Evolutionary conservation across 2,113 vertebrate genomes (phyloP).

Genomic region (Genyomyrus donnyi): DNA sequence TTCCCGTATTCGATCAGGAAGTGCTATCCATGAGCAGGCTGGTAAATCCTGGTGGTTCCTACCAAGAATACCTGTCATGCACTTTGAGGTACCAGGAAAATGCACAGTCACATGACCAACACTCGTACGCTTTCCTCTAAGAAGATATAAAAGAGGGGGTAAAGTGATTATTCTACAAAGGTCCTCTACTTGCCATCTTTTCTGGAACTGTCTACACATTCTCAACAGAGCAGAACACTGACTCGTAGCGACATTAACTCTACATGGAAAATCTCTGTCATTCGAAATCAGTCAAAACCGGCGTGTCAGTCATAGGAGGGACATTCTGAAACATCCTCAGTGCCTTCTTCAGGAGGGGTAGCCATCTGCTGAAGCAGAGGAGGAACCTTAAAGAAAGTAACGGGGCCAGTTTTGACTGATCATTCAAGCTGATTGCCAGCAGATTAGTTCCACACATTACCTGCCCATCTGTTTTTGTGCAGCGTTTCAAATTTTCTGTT

Average conservation of each 20-base stretch:
- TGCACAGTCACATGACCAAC: background rate
- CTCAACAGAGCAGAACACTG: constrained; percentile 1
- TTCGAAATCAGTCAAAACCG: constrained; percentile 22
- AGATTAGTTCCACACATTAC: constrained; percentile 26
- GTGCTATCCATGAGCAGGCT: constrained; percentile 20
- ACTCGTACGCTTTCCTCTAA: constrained; percentile 1
- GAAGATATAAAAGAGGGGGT: background rate
- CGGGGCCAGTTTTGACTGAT: constrained; percentile 50
- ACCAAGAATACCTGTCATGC: constrained; percentile 43
- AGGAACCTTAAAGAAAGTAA: constrained; percentile 40
- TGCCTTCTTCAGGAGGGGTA: constrained; percentile 67
- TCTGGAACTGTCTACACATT: background rate
- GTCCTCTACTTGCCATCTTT: background rate
- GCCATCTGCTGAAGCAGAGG: constrained; percentile 51
- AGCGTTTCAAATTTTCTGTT: constrained; percentile 21
- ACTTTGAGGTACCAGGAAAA: constrained; percentile 45
- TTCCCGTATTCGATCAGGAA: constrained; percentile 32
- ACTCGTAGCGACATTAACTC: background rate
- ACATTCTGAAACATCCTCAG: constrained; percentile 53
- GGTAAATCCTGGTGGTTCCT: constrained; percentile 32
- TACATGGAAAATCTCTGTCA: background rate
- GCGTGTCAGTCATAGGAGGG: constrained; percentile 42
- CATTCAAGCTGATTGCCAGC: constrained; percentile 30
- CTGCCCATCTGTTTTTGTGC: constrained; percentile 19
- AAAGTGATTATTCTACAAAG: background rate